Evolutionary conservation across 1,140 invertebrate genomes (phyloP).

Genomic region (Drosophila rufa): DNA sequence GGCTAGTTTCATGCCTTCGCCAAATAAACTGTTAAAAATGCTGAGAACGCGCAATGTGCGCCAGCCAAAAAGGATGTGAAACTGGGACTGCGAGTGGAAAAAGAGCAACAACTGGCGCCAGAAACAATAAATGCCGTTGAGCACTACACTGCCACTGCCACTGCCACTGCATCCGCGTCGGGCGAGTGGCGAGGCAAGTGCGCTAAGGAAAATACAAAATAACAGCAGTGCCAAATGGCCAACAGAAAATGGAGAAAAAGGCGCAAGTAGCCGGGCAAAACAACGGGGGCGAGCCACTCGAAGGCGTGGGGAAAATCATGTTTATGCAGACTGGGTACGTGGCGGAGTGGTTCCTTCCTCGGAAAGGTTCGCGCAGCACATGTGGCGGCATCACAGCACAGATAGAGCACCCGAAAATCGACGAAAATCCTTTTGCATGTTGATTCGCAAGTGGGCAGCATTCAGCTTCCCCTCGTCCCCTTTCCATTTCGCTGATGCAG

Average conservation of each 20-base stretch:
- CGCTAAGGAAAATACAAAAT: conserved; percentile 53
- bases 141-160: conserved; percentile 49
- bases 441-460: conserved; percentile 67
- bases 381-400: conserved; percentile 61
- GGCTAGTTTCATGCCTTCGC: conserved; percentile 61
- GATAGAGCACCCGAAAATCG: conserved; percentile 73
- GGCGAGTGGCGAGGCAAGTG: conserved; percentile 6
- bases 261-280: conserved; percentile 55
- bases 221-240: conserved; percentile 74
- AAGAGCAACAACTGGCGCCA: conserved; percentile 76
- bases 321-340: conserved; percentile 37
- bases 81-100: conserved; percentile 32
- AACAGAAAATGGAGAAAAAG: conserved; percentile 44
- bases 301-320: conserved; percentile 19
- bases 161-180: conserved; percentile 1
- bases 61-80: conserved; percentile 7
- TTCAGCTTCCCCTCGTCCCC: conserved; percentile 22
- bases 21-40: conserved; percentile 78
- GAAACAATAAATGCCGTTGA: conserved; percentile 76
- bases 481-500: conserved; percentile 63
- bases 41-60: conserved; percentile 64
- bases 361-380: conserved; percentile 46
- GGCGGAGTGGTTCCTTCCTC: conserved; percentile 9
- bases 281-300: conserved; percentile 12
- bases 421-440: conserved; percentile 83